Base-by-base conservation (phyloP, 2,888 invertebrate species). In the Drosophila nr. perissopoda region DNA sequence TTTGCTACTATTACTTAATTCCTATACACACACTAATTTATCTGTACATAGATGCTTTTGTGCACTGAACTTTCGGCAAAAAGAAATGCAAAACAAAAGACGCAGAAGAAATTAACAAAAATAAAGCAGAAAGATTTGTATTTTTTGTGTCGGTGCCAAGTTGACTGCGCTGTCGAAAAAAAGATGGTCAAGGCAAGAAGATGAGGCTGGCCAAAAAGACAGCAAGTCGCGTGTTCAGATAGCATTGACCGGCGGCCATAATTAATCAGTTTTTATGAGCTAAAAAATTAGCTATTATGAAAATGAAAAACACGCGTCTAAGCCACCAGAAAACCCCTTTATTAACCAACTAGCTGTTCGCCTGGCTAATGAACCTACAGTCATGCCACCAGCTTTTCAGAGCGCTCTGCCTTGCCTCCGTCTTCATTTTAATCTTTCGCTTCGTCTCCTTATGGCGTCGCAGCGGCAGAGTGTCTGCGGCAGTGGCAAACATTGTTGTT, bases 341-440 rank as follows among this genome's bases (percentile, higher is more conserved):
- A 56, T 27, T 38, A 40, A 16, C 51, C 8, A 49, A 18, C 49
- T 13, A 34, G 34, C 34, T 48, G 13, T 18, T 13, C 25, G 38
- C 40, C 48, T 54, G 51, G 48, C 73, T 63, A 51, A 69, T 67
- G 25, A 68, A 89, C 91, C 65, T 91, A 91, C 91, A 92, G 54
- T 91, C 86, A 52, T 82, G 87, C 91, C 91, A 91, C 91, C 92
- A 91, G 61, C 77, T 87, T 61, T 69, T 76, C 38, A 54, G 18
- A n/a, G 77, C 51, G 11, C 52, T 79, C 25, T 68, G 66, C 56
- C 66, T 58, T 31, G 73, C 52, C 27, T 80, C 75, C 69, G 89
- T 29, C 69, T 89, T 89, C 52, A 34, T 52, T 64, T 77, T 77
- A 57, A 21, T 60, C 42, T 70, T 73, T 60, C 69, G 73, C 27